Evolutionary conservation across 1,140 invertebrate genomes (phyloP), one percentile per base, ranked within the genome.

Genomic region (Bombus terrestris): DNA sequence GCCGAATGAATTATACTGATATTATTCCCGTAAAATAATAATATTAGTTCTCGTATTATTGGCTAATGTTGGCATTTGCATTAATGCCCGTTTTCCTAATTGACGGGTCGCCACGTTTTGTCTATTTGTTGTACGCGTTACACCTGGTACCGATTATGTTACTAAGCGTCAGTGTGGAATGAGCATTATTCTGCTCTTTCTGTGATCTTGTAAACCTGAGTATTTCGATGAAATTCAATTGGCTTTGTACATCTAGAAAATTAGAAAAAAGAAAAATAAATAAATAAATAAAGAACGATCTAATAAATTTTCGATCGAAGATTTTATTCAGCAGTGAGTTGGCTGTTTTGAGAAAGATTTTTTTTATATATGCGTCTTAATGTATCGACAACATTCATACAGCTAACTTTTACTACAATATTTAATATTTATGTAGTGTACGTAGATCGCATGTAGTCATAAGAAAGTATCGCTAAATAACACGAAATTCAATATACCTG

Each of bases 1-100:
- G 86, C 85, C 80, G 78, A 93, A 93, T 88, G 89, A 92, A 91
- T 92, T 92, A 92, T 83, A 74, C 75, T 87, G 87, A 92, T 92
- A 92, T 92, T 91, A 88, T 92, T 90, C 82, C 81, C 87, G 80
- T 87, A 81, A 91, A 92, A 91, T 91, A 92, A 92, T 91, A 91
- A 92, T 89, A 87, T 89, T 92, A 92, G 82, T 74, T 62, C 43
- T 57, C 53, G 74, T 88, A 92, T 92, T 92, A 91, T 90, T 79
- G 86, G 86, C 91, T 88, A 89, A 92, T 92, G 84, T 76, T 75
- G 64, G 69, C 71, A 90, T 90, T 91, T 86, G 85, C 89, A 90
- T 92, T 87, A 90, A 90, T 69, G 76, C 73, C 53, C 37, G 73
- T 53, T 53, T 59, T 82, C 69, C 82, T 89, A 89, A 89, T 89